A percentile compares a stretch with the other conserved stretches of the same genome.
Conservation (phyloP, 2,888 invertebrate species). For the Pedicia rivosa region DNA sequence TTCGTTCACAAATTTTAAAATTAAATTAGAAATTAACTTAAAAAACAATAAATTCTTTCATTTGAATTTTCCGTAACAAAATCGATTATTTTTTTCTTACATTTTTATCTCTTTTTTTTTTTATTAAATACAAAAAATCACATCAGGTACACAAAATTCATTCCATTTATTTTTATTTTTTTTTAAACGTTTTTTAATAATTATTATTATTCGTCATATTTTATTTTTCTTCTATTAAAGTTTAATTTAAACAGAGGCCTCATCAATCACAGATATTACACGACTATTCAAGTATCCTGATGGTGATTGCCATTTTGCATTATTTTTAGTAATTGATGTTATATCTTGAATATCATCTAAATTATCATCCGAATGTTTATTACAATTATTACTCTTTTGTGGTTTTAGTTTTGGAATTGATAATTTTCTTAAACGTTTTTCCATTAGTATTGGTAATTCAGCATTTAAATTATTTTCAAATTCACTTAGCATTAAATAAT, state of each 20-base stretch:
- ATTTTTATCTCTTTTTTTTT: too few relatives aligned
- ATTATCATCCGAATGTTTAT: conserved; percentile 4
- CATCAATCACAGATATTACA: conserved; percentile 63
- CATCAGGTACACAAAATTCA: background rate
- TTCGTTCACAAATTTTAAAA: background rate
- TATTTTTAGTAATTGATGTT: background rate
- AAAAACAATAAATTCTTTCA: conserved; percentile 1
- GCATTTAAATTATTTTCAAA: conserved; percentile 73
- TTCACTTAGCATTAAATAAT: conserved; percentile 72
- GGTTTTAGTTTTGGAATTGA: conserved; percentile 4
- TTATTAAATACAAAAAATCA: background rate
- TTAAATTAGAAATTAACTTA: conserved; percentile 1
- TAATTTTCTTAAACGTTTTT: conserved; percentile 2
- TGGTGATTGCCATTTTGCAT: conserved; percentile 3
- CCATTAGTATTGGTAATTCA: conserved; percentile 39
- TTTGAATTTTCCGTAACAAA: background rate
- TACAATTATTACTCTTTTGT: background rate
- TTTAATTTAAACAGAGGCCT: conserved; percentile 40
- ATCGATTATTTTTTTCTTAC: too few relatives aligned
- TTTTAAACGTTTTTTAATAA: too few relatives aligned
- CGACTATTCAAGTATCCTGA: conserved; percentile 34
- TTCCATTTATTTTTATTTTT: background rate
- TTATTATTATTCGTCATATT: too few relatives aligned
- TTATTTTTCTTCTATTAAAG: too few relatives aligned
- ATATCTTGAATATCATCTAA: conserved; percentile 3